Conservation (phyloP, 2,797 vertebrate species). For the Urocyon cinereoargenteus region DNA sequence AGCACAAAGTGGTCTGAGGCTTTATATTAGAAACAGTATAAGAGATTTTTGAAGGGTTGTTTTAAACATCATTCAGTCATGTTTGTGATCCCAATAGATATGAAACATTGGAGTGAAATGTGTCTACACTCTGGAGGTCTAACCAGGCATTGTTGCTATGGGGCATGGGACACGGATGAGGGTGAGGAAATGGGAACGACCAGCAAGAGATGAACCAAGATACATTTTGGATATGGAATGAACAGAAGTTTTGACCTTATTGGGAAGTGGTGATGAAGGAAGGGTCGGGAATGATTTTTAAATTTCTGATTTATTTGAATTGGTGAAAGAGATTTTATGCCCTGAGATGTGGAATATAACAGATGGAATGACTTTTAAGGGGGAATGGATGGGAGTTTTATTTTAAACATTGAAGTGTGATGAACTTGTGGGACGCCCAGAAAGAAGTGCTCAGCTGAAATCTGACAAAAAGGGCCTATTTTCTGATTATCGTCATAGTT, state of each 20-base stretch:
- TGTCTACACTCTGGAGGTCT: background rate
- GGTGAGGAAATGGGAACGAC: background rate
- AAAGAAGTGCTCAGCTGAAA: background rate
- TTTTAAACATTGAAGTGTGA: background rate
- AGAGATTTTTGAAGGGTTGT: background rate
- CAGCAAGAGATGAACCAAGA: background rate
- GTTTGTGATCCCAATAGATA: background rate
- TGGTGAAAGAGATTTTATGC: background rate
- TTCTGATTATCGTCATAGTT: background rate
- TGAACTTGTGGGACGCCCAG: background rate
- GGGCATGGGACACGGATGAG: background rate
- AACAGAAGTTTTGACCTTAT: background rate
- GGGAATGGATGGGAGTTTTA: background rate
- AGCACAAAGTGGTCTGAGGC: background rate
- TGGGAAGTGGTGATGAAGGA: background rate
- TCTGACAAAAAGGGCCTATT: background rate
- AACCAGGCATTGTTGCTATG: background rate
- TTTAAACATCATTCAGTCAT: background rate
- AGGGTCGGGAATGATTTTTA: background rate
- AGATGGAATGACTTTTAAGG: background rate
- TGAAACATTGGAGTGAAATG: background rate
- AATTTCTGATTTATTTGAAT: background rate
- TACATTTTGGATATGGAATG: background rate
- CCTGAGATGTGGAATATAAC: background rate
- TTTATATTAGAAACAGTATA: background rate